Conservation (phyloP, 2,797 vertebrate genomes). For the Chelonia mydas region DNA sequence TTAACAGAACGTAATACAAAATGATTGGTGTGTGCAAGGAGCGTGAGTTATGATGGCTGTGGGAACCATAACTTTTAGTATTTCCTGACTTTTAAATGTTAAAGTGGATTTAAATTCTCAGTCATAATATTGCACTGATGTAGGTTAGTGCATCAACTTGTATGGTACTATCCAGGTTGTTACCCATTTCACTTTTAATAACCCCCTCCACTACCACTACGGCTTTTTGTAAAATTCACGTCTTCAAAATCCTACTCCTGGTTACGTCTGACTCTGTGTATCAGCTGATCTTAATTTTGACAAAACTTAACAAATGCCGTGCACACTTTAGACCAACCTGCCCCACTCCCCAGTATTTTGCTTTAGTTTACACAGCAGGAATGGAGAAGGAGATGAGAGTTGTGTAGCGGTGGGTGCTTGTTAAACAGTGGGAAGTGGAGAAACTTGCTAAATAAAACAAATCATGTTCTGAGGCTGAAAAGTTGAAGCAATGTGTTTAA, state of each 20-base stretch:
- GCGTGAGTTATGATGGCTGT: constrained; percentile 20
- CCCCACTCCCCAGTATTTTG: background rate
- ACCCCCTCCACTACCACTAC: background rate
- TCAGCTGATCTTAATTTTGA: background rate
- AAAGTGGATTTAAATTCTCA: constrained; percentile 57
- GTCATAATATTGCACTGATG: constrained; percentile 34
- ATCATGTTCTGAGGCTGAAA: constrained; percentile 14
- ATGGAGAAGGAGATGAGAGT: background rate
- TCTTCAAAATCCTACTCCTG: background rate
- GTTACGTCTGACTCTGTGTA: background rate
- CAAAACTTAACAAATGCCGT: background rate
- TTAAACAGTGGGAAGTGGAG: constrained; percentile 52
- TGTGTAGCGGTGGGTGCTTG: constrained; percentile 18
- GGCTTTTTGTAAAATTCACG: background rate
- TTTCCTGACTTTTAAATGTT: constrained; percentile 59
- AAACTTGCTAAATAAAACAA: constrained; percentile 71
- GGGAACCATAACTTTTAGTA: constrained; percentile 58
- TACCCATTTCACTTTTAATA: constrained; percentile 10
- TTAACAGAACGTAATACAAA: constrained; percentile 30
- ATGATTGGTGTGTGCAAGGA: constrained; percentile 45
- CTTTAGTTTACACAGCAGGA: constrained; percentile 40
- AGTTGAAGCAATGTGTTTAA: constrained; percentile 46
- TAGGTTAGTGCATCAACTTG: constrained; percentile 3
- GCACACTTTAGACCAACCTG: constrained; percentile 18
- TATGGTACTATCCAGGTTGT: constrained; percentile 11